phyloP scores from a whole-genome alignment of 1,140 invertebrate genomes.

The Asobara japonica region DNA sequence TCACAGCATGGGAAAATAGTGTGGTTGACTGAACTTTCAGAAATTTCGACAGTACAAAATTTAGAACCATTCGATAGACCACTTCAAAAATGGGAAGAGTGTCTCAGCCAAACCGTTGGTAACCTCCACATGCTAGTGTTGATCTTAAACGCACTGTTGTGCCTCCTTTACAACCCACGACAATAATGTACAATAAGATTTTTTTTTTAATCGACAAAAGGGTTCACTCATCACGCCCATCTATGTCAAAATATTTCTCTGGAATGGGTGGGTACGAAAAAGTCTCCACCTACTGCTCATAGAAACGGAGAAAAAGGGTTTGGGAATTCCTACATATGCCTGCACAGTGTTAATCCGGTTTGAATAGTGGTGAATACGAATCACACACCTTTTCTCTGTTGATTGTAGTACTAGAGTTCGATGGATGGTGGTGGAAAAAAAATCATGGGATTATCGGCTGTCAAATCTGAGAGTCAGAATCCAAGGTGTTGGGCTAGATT shows the following conservation, averaged over 20 bases:
- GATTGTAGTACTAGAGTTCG: conserved; percentile 39
- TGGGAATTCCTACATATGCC: conserved; percentile 44
- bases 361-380: conserved; percentile 14
- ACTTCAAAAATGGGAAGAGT: too few relatives aligned
- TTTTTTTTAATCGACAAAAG: conserved; percentile 29
- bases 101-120: too few relatives aligned
- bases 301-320: conserved; percentile 17
- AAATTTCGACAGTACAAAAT: too few relatives aligned
- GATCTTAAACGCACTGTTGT: not conserved
- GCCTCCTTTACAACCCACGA: not conserved
- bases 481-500: too few relatives aligned
- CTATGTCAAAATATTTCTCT: conserved; percentile 63
- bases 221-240: conserved; percentile 47
- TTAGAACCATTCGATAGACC: too few relatives aligned
- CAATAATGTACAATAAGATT: conserved; percentile 37
- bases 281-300: not conserved
- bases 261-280: conserved; percentile 20
- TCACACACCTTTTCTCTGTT: conserved; percentile 13
- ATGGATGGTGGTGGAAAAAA: conserved; percentile 60
- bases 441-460: conserved; percentile 56
- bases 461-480: conserved; percentile 64
- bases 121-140: too few relatives aligned
- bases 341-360: not conserved
- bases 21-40: too few relatives aligned
- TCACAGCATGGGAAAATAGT: too few relatives aligned